Evolutionary conservation across 2,888 invertebrate species (phyloP).

Genomic region (Gortyna flavago): DNA sequence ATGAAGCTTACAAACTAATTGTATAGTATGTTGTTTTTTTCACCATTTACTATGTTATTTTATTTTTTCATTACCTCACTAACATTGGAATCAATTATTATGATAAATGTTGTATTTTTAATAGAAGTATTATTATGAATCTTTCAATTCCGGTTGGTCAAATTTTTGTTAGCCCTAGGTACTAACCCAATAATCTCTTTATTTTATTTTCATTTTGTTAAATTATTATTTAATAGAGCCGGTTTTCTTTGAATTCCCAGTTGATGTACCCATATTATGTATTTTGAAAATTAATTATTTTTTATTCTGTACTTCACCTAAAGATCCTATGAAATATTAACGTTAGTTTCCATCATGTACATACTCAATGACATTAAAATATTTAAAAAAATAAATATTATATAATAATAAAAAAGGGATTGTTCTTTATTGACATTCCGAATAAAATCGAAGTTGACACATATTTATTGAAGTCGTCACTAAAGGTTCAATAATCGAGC

Average conservation of each 20-base stretch:
- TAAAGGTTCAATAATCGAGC: slow-evolving; percentile 76
- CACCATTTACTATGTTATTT: slow-evolving; percentile 34
- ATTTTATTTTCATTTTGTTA: slow-evolving; percentile 42
- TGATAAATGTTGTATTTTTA: slow-evolving; percentile 50
- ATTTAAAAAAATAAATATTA: slow-evolving; percentile 34
- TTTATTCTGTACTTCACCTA: slow-evolving; percentile 22
- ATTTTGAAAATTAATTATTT: slow-evolving; percentile 35
- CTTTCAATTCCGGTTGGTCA: slow-evolving; percentile 38
- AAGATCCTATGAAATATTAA: slow-evolving; percentile 48
- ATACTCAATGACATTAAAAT: slow-evolving; percentile 59
- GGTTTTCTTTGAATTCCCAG: slow-evolving; percentile 34
- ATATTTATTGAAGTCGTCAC: slow-evolving; percentile 55
- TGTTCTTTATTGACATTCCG: slow-evolving; percentile 39
- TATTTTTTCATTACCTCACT: slow-evolving; percentile 53
- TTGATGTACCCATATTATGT: slow-evolving; percentile 28
- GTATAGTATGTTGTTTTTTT: slow-evolving; percentile 28
- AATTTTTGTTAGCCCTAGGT: slow-evolving; percentile 33
- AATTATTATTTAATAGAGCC: slow-evolving; percentile 25
- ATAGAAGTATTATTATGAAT: slow-evolving; percentile 57
- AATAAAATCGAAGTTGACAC: slow-evolving; percentile 50
- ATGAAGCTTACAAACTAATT: slow-evolving; percentile 44
- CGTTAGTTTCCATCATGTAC: slow-evolving; percentile 56
- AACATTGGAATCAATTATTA: slow-evolving; percentile 54
- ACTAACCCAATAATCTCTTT: slow-evolving; percentile 49
- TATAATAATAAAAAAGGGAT: slow-evolving; percentile 44